Base-by-base conservation (phyloP, 2,113 vertebrate genomes). In the Sarotherodon lohbergeri region DNA sequence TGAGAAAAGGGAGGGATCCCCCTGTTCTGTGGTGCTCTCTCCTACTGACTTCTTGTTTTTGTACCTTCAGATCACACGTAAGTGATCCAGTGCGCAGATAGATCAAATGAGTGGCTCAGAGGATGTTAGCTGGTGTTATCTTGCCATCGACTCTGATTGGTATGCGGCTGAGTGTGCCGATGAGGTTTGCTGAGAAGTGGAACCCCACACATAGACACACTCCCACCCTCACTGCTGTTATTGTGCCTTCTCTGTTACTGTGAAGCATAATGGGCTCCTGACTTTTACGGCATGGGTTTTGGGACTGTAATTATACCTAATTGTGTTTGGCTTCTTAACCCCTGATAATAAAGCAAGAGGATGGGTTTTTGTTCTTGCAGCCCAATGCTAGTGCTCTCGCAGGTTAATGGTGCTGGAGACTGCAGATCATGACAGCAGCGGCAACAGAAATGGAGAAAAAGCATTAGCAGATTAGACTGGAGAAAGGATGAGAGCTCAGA, bases 91-190 rank as follows among this genome's bases (percentile, higher is more conserved):
- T 87, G 46, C 56, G 66, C 50, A 86, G 63, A 86, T 84, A 50
- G 80, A 91, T 83, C 36, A 92, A 90, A 86, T 93, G 86, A 91
- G 89, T 87, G 82, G 73, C 79, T 73, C 61, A 36, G 85, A 80
- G 84, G 80, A 85, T 85, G 48, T 84, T 52, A 87, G 83, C 68
- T 88, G 88, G 80, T 63, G n/a, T 91, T 93, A 84, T 94, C 85
- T 87, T 89, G 86, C 93, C 88, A 83, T 93, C 29, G 61, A 81
- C 61, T 56, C 92, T 95, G 93, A 94, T 96, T 95, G 91, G 93
- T 95, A 95, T 96, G 93, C 94, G 87, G 87, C 92, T 91, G 93
- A 90, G 93, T 94, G 90, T 95, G 94, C 94, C 90, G 92, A 83
- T 90, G 93, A 94, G 95, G 92, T 90, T 93, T 88, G 85, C 83